phyloP scores from a whole-genome alignment of 2,888 invertebrate species.

The Drosophila incognita region DNA sequence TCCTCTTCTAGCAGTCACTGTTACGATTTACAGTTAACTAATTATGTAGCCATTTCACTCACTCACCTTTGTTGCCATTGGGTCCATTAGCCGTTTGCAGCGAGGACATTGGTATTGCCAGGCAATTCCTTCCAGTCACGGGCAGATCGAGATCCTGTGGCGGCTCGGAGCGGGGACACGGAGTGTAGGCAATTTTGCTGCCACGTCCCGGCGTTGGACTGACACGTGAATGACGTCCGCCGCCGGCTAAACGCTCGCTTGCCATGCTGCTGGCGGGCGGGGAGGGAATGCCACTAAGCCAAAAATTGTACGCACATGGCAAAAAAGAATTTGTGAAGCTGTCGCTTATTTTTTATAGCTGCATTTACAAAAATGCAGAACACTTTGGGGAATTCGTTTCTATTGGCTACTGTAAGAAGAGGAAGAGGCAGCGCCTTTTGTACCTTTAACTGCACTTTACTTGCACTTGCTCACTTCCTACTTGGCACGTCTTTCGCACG shows the following conservation, averaged over 20 bases:
- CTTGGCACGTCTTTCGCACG: conserved; percentile 13
- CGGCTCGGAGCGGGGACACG: conserved; percentile 84
- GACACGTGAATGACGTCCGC: conserved; percentile 84
- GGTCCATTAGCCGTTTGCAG: conserved; percentile 82
- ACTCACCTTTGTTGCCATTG: conserved; percentile 71
- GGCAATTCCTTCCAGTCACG: conserved; percentile 77
- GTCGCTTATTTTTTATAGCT: conserved; percentile 20
- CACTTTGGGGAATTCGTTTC: conserved; percentile 26
- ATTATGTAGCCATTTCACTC: neutral
- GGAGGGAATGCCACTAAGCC: conserved; percentile 1
- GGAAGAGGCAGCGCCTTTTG: conserved; percentile 32
- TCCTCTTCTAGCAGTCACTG: neutral
- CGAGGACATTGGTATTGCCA: conserved; percentile 85
- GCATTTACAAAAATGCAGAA: conserved; percentile 19
- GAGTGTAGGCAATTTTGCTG: conserved; percentile 84
- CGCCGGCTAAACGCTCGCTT: conserved; percentile 71
- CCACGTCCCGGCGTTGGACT: conserved; percentile 85
- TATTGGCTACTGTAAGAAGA: neutral
- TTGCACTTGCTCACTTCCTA: conserved; percentile 29
- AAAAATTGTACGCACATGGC: conserved; percentile 12
- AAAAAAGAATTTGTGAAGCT: conserved; percentile 6
- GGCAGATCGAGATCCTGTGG: conserved; percentile 82
- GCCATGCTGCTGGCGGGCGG: conserved; percentile 37
- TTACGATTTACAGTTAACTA: neutral
- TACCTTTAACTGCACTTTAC: conserved; percentile 47